Conservation (phyloP, 2,113 vertebrate species). For the Ptyas mucosa region DNA sequence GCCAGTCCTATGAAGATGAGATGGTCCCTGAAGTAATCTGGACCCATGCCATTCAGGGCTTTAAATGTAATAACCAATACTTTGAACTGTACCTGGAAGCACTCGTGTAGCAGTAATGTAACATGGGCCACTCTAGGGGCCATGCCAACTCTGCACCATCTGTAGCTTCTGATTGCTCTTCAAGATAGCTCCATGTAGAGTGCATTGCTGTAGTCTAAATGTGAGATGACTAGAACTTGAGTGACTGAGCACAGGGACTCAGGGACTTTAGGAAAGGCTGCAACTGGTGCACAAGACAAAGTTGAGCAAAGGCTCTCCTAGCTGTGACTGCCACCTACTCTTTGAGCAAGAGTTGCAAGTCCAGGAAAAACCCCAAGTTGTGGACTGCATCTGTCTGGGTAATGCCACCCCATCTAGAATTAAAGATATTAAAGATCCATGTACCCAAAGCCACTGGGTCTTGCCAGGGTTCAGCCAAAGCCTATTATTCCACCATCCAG, state of each 20-base stretch:
- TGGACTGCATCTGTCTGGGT: neutral
- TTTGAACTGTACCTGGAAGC: neutral
- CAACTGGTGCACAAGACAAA: neutral
- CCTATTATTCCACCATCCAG: neutral
- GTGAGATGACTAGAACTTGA: neutral
- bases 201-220: neutral
- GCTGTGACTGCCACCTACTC: neutral
- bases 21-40: neutral
- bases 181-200: neutral
- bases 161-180: neutral
- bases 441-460: neutral
- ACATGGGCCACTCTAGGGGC: neutral
- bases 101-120: neutral
- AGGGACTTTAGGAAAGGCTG: neutral
- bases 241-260: neutral
- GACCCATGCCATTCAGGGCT: neutral
- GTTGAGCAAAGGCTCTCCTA: neutral
- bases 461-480: neutral
- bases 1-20: neutral
- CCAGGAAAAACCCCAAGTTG: neutral
- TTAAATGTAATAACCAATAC: neutral
- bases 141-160: neutral
- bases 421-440: neutral
- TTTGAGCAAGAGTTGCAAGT: neutral
- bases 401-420: neutral